A percentile compares a stretch with the other conserved stretches of the same genome.
Conservation (phyloP, 2,797 vertebrate genomes). For the Florisuga fusca region DNA sequence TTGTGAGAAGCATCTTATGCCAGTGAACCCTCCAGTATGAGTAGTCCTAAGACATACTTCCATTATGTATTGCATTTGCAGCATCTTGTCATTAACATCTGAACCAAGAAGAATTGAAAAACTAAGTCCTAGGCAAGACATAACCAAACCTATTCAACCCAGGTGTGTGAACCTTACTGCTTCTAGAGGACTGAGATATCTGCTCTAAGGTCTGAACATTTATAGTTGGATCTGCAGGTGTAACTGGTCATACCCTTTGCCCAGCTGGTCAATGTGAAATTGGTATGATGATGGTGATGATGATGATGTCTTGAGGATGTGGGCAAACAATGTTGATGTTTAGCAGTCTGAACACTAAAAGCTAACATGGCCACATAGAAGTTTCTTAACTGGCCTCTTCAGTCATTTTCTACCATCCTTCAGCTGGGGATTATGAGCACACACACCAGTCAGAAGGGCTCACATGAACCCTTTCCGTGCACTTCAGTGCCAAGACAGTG, state of each 20-base stretch:
- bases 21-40: background rate
- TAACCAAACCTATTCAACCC: background rate
- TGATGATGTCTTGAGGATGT: background rate
- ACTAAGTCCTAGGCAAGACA: background rate
- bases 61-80: background rate
- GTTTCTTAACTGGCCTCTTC: background rate
- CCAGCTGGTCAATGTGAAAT: background rate
- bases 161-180: background rate
- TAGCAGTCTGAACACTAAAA: background rate
- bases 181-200: background rate
- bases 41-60: background rate
- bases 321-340: background rate
- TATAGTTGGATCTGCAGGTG: background rate
- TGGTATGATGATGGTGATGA: too few species aligned
- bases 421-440: background rate
- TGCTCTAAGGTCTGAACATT: background rate
- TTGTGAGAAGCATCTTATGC: background rate
- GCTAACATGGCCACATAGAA: background rate
- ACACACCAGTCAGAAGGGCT: fast-evolving
- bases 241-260: background rate
- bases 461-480: background rate
- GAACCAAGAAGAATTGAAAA: background rate
- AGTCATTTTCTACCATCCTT: background rate
- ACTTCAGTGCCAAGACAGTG: background rate
- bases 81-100: background rate